Evolutionary conservation across 2,888 invertebrate species (phyloP), one percentile per base, ranked within the genome.

Genomic region (Stictocephala bisonia): DNA sequence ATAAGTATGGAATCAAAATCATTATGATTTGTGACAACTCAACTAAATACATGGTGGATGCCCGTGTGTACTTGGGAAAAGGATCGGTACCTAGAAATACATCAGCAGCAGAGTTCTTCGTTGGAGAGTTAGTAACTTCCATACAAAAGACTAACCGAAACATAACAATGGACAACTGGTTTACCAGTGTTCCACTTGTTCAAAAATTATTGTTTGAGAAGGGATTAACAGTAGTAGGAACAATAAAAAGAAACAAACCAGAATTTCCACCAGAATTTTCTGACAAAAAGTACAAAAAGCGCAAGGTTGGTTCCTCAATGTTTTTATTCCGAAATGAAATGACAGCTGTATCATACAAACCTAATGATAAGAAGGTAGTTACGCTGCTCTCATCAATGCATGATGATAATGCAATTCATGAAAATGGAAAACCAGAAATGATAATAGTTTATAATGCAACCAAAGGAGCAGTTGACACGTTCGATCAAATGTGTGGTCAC

Each of bases 1-100:
- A 81, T 78, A 70, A 73, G 51, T 73, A 73, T 60, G 73, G 69
- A n/a, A 60, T 73, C 31, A 73, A 70, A 48, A 51, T 68, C 22
- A 31, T 73, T 15, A 70, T 70, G 70, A 53, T 73, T 15, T 69
- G 69, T 68, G 73, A 73, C 24, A 68, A 35, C 20, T 29, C 27
- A 1, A 56, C 73, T 18, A 69, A 67, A 29, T 73, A 73, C 44
- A 60, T 73, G 64, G 44, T 56, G 7, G 56, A 73, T 70, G 73
- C 69, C n/a, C 35, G 44, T 44, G 44, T 44, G 27, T 71, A 74
- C 29, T 41, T 68, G 11, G 73, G 75, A 4, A 75, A 75, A 67
- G 71, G 71, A 24, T 26, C 68, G 3, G 40, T 40, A 13, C 60
- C 50, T 40, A 22, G 6, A 41, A 44, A 71, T 41, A 24, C 22